These are phyloP conservation scores for Malurus elegans DNA, from an alignment of 2,113 vertebrate genomes.

Conservation along the genomic window DNA sequence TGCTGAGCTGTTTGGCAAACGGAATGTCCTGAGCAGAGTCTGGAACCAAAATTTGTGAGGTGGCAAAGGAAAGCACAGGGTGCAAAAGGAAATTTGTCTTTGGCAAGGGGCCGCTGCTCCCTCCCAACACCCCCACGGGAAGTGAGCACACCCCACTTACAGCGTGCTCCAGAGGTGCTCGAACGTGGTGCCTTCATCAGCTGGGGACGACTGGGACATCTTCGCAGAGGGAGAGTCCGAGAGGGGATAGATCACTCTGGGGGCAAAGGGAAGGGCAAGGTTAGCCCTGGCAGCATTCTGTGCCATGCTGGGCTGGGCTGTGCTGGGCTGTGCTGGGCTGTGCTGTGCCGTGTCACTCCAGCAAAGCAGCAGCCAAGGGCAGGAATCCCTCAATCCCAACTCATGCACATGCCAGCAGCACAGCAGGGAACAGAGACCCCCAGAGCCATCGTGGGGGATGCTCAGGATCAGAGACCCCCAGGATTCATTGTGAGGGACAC, in stretches of 20 bases:
- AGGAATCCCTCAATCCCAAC: neutral
- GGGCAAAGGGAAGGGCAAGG: neutral
- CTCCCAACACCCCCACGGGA: rapidly evolving
- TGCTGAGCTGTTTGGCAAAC: neutral
- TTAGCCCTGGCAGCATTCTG: neutral
- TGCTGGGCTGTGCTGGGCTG: neutral
- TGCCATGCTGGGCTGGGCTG: rapidly evolving
- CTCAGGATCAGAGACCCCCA: neutral
- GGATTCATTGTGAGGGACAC: neutral
- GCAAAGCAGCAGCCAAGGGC: neutral
- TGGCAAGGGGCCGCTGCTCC: neutral
- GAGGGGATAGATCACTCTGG: slow-evolving; percentile 80
- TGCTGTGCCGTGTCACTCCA: rapidly evolving
- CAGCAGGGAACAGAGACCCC: neutral
- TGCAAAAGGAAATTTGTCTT: neutral
- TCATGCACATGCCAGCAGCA: neutral
- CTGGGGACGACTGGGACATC: slow-evolving; percentile 86
- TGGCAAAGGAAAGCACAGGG: neutral
- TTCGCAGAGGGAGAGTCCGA: slow-evolving; percentile 72
- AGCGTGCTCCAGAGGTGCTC: slow-evolving; percentile 94
- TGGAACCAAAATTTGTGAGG: neutral
- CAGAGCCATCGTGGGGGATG: neutral
- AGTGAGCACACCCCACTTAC: slow-evolving; percentile 74
- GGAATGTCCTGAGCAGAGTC: neutral
- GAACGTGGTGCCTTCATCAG: slow-evolving; percentile 88